These are phyloP conservation scores for Scrobipalpa atriplicella DNA, from an alignment of 2,888 invertebrate species.

Conservation along the genomic window DNA sequence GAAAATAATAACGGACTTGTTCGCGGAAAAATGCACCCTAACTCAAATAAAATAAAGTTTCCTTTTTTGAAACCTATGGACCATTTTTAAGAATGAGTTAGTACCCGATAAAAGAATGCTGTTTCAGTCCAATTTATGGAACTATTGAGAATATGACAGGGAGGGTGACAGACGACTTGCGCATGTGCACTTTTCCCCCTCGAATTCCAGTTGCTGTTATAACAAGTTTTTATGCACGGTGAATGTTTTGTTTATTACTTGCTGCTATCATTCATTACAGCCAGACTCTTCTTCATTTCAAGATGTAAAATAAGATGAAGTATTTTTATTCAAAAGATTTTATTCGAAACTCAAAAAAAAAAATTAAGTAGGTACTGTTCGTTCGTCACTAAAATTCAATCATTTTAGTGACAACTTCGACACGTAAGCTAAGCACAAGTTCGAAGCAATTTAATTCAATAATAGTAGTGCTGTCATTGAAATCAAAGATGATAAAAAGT, in stretches of 20 bases:
- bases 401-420: no score
- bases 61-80: conserved; percentile 34
- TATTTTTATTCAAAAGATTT: no score
- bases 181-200: conserved; percentile 62
- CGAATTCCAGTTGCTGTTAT: conserved; percentile 42
- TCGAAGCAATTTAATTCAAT: no score
- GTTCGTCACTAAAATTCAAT: no score
- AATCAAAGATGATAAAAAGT: no score
- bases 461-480: no score
- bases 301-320: not conserved
- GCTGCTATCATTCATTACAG: not conserved
- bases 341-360: no score
- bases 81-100: conserved; percentile 53
- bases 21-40: conserved; percentile 51
- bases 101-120: conserved; percentile 52
- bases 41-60: conserved; percentile 43
- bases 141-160: conserved; percentile 13
- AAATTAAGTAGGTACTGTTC: no score
- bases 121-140: conserved; percentile 45
- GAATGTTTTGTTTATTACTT: conserved; percentile 48
- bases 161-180: conserved; percentile 48
- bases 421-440: no score
- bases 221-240: conserved; percentile 56
- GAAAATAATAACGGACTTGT: conserved; percentile 55
- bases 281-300: not conserved